These are phyloP conservation scores for Sycophaga agraensis DNA, from an alignment of 1,140 invertebrate species.

Conservation along the genomic window DNA sequence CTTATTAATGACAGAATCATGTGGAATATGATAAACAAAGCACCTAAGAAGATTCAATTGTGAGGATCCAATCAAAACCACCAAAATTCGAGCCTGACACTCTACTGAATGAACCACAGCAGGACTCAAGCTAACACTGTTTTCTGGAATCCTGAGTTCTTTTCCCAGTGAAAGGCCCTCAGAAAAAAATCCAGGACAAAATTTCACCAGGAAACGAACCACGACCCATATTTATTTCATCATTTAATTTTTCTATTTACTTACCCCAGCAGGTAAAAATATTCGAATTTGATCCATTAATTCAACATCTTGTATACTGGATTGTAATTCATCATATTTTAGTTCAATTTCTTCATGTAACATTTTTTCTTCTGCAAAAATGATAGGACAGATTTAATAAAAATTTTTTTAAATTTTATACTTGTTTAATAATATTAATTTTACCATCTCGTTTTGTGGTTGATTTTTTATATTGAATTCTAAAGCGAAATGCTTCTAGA, in stretches of 20 bases:
- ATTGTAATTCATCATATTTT: constrained; percentile 69
- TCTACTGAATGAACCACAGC: too few species aligned
- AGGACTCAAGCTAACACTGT: too few species aligned
- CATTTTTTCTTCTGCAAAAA: constrained; percentile 69
- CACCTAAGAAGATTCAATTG: neutral
- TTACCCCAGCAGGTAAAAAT: constrained; percentile 64
- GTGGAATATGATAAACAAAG: too few species aligned
- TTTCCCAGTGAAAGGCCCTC: too few species aligned
- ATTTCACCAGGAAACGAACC: too few species aligned
- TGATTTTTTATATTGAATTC: constrained; percentile 83
- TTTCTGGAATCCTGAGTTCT: too few species aligned
- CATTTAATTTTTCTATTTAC: too few species aligned
- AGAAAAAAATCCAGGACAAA: too few species aligned
- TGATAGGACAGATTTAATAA: constrained; percentile 16
- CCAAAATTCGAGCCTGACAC: too few species aligned
- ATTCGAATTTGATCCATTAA: constrained; percentile 64
- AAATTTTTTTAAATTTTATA: neutral
- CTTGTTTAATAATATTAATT: constrained; percentile 6
- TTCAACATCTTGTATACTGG: constrained; percentile 64
- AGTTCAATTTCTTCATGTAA: constrained; percentile 73
- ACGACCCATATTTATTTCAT: too few species aligned
- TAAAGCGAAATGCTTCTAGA: constrained; percentile 85
- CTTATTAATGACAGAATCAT: too few species aligned
- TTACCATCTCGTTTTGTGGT: constrained; percentile 81
- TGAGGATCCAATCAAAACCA: too few species aligned